Evolutionary conservation across 2,888 invertebrate species (phyloP).

Genomic region (Dimorphilus gyrociliatus): DNA sequence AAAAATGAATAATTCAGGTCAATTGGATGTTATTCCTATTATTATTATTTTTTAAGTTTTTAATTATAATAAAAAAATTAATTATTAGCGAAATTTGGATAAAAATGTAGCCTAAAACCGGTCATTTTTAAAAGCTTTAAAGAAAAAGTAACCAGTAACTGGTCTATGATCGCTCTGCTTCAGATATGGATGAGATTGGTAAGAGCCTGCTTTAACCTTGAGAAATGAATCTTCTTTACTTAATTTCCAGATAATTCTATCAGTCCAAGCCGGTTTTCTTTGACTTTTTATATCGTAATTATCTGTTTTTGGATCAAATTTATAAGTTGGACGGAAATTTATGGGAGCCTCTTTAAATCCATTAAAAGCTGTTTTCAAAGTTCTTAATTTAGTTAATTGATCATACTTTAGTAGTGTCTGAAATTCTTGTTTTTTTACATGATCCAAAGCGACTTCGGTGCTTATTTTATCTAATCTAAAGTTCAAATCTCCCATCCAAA

Average conservation of each 20-base stretch:
- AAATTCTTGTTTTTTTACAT: conserved; percentile 50
- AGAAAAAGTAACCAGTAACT: conserved; percentile 61
- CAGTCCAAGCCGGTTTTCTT: conserved; percentile 84
- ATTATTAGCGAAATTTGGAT: no score
- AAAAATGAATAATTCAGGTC: no score
- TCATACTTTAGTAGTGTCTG: conserved; percentile 54
- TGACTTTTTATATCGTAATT: conserved; percentile 66
- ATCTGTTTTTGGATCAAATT: conserved; percentile 83
- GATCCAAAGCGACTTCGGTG: conserved; percentile 41
- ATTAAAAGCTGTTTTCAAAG: no score
- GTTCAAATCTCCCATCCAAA: conserved; percentile 91
- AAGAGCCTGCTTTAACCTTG: conserved; percentile 58
- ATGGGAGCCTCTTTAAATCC: conserved; percentile 78
- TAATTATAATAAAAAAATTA: no score
- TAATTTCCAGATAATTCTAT: conserved; percentile 72
- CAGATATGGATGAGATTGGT: conserved; percentile 54
- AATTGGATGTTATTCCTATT: no score
- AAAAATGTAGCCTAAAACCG: no score
- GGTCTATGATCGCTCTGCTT: conserved; percentile 82
- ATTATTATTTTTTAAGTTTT: no score
- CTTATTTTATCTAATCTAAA: conserved; percentile 55
- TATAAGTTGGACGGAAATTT: conserved; percentile 82
- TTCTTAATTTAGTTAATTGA: no score
- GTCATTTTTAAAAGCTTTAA: no score
- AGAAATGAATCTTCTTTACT: conserved; percentile 61